A percentile compares a stretch with the other conserved stretches of the same genome.
These are phyloP conservation scores for Caenorhabditis latens DNA, from an alignment of 1,140 invertebrate genomes.

Conservation along the genomic window DNA sequence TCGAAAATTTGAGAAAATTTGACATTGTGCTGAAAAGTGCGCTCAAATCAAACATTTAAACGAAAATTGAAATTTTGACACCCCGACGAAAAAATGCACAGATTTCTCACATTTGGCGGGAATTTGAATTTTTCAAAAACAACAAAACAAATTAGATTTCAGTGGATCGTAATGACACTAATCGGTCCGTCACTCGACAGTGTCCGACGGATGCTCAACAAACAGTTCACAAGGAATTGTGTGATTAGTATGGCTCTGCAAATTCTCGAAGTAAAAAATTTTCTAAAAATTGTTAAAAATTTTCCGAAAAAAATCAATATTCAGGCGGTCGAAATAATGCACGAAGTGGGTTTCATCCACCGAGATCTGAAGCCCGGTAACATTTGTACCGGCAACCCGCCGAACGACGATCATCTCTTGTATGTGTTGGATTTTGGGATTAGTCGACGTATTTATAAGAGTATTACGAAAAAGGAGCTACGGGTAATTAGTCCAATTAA, in stretches of 20 bases:
- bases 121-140: background rate
- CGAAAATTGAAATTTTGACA: too few relatives aligned
- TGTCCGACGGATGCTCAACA: conserved; percentile 25
- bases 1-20: too few relatives aligned
- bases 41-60: too few relatives aligned
- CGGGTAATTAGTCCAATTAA: background rate
- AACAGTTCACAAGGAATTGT: background rate
- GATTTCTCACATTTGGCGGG: background rate
- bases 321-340: conserved; percentile 35
- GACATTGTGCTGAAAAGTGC: too few relatives aligned
- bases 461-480: background rate
- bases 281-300: too few relatives aligned
- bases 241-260: conserved; percentile 38
- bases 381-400: conserved; percentile 35
- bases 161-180: conserved; percentile 42
- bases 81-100: too few relatives aligned
- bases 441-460: conserved; percentile 14
- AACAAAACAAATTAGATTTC: background rate
- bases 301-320: too few relatives aligned
- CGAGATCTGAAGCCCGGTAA: conserved; percentile 41
- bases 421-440: conserved; percentile 52
- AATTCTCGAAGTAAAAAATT: conserved; percentile 1
- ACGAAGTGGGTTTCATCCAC: conserved; percentile 52
- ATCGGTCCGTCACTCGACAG: conserved; percentile 19
- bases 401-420: background rate